Base-by-base conservation (phyloP, 2,888 invertebrate species). In the Phoenoteleia sp. region DNA sequence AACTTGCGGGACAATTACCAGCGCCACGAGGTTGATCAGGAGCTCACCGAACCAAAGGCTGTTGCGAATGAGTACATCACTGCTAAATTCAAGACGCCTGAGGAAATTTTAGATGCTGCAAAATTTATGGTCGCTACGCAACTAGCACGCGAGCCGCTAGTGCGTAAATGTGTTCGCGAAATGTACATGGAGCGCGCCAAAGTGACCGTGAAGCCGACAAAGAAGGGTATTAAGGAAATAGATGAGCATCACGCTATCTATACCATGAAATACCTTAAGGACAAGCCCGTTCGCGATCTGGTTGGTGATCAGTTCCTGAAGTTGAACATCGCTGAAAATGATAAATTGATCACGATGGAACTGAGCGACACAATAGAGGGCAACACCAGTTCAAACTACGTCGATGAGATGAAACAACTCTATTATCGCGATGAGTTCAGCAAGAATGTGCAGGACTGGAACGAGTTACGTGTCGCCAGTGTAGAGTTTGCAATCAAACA, bases 1-100 rank as follows among this genome's bases (percentile, higher is more conserved):
- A 99, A 99, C 94, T 95, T 99, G 6, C 96, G 98, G 0, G 99
- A 99, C 92, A 98, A 98, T 93, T 99, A 99, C 93, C 98, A 98
- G 93, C 95, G 98, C 13, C 98, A 99, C 93, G 99, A 99, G 91
- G 98, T 99, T 0, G 99, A 99, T 62, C 99, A 99, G 92, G 98
- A 97, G 89, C 96, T 97, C 0, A 95, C 96, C n/a, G 97, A 98
- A 87, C 98, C 99, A 95, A 95, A 0, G 94, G 94, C 98, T 87
- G 95, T 98, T 17, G 99, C 99, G 0, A 96, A 96, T 69, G 97
- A 98, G 88, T 98, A 95, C 91, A 67, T 89, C 13, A 88, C 91
- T 4, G 33, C 84, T 13, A 88, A 89, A 36, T 92, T 93, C 45
- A 86, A 91, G 17, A 96, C 96, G 0, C 94, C 96, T 0, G 97